phyloP scores from a whole-genome alignment of 2,888 invertebrate species.

The Callyntrura guangdongensis region DNA sequence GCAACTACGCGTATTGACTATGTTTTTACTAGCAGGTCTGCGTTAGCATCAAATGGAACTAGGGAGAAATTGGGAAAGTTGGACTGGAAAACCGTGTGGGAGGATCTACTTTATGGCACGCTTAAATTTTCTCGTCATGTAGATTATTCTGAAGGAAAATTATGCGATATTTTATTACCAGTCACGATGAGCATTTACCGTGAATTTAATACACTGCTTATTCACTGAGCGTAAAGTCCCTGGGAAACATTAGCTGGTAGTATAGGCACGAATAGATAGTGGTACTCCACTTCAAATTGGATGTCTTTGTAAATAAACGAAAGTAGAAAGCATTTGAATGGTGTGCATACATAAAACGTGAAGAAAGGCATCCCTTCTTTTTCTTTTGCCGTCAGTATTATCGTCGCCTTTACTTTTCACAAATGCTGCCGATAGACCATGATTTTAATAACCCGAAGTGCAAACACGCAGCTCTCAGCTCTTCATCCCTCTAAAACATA shows the following conservation, averaged over 20 bases:
- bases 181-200: slow-evolving; percentile 67
- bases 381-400: neutral
- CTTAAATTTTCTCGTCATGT: slow-evolving; percentile 67
- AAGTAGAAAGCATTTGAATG: neutral
- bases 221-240: neutral
- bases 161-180: slow-evolving; percentile 73
- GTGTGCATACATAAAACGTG: neutral
- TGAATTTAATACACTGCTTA: slow-evolving; percentile 40
- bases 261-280: neutral
- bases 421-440: slow-evolving; percentile 25
- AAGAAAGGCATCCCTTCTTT: neutral
- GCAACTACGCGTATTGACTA: too few species aligned
- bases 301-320: neutral
- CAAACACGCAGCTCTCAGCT: neutral
- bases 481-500: neutral
- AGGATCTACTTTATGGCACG: slow-evolving; percentile 33
- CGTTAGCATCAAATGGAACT: neutral
- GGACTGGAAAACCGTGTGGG: neutral
- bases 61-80: slow-evolving; percentile 28
- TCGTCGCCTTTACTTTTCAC: slow-evolving; percentile 19
- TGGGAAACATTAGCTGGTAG: neutral
- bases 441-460: slow-evolving; percentile 1
- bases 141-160: slow-evolving; percentile 68
- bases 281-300: neutral
- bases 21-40: too few species aligned